These are phyloP conservation scores for Octomys mimax DNA, from an alignment of 2,797 vertebrate species.

Conservation along the genomic window DNA sequence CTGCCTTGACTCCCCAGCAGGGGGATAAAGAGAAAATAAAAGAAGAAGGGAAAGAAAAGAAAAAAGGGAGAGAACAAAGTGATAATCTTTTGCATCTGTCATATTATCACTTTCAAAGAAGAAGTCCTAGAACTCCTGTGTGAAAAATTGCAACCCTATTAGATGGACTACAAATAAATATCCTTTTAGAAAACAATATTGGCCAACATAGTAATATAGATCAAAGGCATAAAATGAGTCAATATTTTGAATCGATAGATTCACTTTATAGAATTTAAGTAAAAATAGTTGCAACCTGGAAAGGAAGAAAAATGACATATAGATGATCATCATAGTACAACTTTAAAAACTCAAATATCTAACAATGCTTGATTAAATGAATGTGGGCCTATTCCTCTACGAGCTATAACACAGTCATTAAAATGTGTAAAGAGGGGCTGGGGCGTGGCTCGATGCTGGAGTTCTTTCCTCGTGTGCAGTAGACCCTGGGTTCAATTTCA, in stretches of 20 bases:
- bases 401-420: not conserved
- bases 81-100: not conserved
- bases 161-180: not conserved
- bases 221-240: not conserved
- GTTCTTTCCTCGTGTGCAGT: not conserved
- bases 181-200: not conserved
- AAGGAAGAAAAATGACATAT: not conserved
- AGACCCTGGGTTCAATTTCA: not conserved
- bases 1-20: not conserved
- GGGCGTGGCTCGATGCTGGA: not conserved
- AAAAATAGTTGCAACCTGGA: slow-evolving; percentile 24
- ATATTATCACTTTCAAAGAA: slow-evolving; percentile 32
- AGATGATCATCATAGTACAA: not conserved
- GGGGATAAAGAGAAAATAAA: not conserved
- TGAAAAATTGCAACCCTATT: not conserved
- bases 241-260: not conserved
- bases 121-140: not conserved
- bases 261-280: not conserved
- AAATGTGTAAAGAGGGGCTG: not conserved
- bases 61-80: not conserved
- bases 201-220: not conserved
- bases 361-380: not conserved
- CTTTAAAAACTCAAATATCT: slow-evolving; percentile 43
- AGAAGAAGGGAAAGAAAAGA: not conserved
- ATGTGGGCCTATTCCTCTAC: not conserved